Evolutionary conservation across 2,888 invertebrate genomes (phyloP).

Genomic region (Neocrepidodera transversa): DNA sequence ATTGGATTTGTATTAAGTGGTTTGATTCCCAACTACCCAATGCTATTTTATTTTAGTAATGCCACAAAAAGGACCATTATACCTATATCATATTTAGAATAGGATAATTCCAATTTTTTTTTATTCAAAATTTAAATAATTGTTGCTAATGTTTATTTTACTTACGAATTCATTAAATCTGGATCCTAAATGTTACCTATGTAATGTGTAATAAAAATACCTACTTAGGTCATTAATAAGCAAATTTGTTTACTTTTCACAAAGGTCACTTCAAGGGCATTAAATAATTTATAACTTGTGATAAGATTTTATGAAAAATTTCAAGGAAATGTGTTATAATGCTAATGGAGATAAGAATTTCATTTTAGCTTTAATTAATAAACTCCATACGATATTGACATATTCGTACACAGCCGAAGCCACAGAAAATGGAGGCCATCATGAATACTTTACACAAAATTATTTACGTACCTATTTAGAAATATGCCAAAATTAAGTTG

Average conservation of each 20-base stretch:
- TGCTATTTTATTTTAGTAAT: too few relatives aligned
- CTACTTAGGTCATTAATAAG: slow-evolving; percentile 25
- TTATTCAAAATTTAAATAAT: neutral
- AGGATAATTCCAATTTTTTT: too few relatives aligned
- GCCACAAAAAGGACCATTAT: too few relatives aligned
- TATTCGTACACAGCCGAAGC: slow-evolving; percentile 48
- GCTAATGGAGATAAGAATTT: slow-evolving; percentile 18
- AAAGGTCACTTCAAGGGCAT: slow-evolving; percentile 20
- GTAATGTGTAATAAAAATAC: slow-evolving; percentile 10
- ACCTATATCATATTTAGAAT: neutral
- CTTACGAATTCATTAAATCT: slow-evolving; percentile 23
- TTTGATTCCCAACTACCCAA: too few relatives aligned
- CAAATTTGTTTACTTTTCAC: slow-evolving; percentile 6
- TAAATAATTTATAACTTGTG: neutral
- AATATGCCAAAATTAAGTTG: slow-evolving; percentile 56
- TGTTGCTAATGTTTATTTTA: slow-evolving; percentile 18
- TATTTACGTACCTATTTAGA: slow-evolving; percentile 41
- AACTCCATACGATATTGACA: slow-evolving; percentile 12
- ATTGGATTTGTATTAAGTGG: too few relatives aligned
- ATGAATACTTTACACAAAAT: slow-evolving; percentile 35
- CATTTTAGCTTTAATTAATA: slow-evolving; percentile 18
- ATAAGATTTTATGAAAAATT: slow-evolving; percentile 8
- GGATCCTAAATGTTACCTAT: slow-evolving; percentile 16
- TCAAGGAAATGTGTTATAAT: slow-evolving; percentile 11
- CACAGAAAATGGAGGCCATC: slow-evolving; percentile 43